Base-by-base conservation (phyloP, 2,113 vertebrate genomes). In the Trachemys scripta region DNA sequence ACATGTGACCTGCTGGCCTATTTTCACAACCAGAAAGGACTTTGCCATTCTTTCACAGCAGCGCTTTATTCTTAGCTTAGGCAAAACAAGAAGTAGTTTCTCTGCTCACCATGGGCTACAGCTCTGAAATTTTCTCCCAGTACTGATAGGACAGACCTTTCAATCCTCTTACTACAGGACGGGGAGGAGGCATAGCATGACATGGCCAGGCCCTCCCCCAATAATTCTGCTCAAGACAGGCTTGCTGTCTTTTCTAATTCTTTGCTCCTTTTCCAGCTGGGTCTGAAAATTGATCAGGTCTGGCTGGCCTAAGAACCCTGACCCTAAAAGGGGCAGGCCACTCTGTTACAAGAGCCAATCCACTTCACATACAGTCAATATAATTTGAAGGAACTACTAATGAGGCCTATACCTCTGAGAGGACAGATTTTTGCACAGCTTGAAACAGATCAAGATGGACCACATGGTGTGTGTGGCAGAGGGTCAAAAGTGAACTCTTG, bases 271-370 rank as follows among this genome's bases (percentile, higher is more conserved):
- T 72, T n/a, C 35, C 16, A 38, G 16, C 62, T 69, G 35, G 14
- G 16, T 72, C 9, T 72, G 35, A 38, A 38, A 72, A 72, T 4
- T 35, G 62, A 72, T 72, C n/a, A 72, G 35, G 35, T 19, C 75
- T 76, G 42, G 10, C 10, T 29, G 75, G 42, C 24, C 38, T 25
- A 76, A 27, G 38, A 38, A 20, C 16, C 8, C 35, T 20, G 19
- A n/a, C 35, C 8, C n/a, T 20, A 22, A 38, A 20, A 72, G 19
- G 19, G 17, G 19, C 65, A 38, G 65, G n/a, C 65, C 8, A 38
- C 31, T 35, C 0, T 0, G 11, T 7, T 49, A 57, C 13, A 10
- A 65, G 84, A 51, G 29, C 24, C 88, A 27, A 72, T 1, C 3
- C 22, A 75, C 38, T 42, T 42, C 2, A 42, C 12, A 53, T 13